Conservation (phyloP, 2,113 vertebrate genomes). For the Tachysurus vachellii region DNA sequence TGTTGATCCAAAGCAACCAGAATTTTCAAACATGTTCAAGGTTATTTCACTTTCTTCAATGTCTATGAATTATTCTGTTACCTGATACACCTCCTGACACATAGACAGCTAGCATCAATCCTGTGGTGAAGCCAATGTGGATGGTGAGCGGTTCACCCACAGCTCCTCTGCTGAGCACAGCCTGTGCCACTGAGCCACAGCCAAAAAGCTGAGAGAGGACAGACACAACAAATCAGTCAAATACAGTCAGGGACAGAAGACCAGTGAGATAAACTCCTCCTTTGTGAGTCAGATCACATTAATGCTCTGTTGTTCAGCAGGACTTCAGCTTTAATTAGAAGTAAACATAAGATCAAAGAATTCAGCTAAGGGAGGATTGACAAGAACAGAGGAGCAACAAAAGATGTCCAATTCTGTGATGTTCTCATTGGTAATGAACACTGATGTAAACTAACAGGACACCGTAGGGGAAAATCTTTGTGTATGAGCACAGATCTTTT, state of each 20-base stretch:
- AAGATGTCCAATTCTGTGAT: neutral
- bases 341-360: neutral
- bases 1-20: neutral
- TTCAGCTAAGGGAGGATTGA: neutral
- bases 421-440: neutral
- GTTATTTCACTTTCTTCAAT: neutral
- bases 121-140: slow-evolving; percentile 84
- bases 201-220: slow-evolving; percentile 82
- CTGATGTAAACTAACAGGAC: neutral
- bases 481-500: neutral
- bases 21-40: neutral
- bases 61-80: slow-evolving; percentile 62
- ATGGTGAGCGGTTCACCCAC: slow-evolving; percentile 77
- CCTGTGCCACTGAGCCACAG: slow-evolving; percentile 87
- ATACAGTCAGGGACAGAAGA: neutral
- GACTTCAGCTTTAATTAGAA: slow-evolving; percentile 46
- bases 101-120: slow-evolving; percentile 87
- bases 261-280: neutral
- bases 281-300: neutral
- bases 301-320: slow-evolving; percentile 12
- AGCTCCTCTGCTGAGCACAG: slow-evolving; percentile 81
- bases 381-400: slow-evolving; percentile 1
- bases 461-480: neutral
- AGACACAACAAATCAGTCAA: slow-evolving; percentile 8
- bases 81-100: slow-evolving; percentile 90